Percentiles rank a stretch among this genome's conserved stretches.
Conservation (phyloP, 2,113 vertebrate species). For the Pseudorectes ferrugineus region DNA sequence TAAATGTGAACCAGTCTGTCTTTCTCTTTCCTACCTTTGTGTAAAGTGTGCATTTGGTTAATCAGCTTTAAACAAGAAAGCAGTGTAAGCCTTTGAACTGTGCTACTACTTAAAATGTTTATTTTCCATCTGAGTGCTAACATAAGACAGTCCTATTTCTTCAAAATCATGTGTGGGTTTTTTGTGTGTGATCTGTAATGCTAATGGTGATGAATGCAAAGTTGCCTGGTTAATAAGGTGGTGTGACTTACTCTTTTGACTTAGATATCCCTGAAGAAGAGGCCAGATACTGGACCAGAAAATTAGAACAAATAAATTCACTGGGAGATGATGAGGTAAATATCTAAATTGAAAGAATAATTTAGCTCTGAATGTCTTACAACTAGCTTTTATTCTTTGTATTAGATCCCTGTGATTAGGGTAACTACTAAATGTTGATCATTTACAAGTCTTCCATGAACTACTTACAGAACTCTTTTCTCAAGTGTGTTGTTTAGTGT, state of each 20-base stretch:
- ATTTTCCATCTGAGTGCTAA: background rate
- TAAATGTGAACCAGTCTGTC: background rate
- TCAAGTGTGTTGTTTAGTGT: background rate
- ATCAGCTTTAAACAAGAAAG: background rate
- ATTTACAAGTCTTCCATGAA: background rate
- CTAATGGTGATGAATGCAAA: background rate
- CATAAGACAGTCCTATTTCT: background rate
- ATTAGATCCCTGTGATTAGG: background rate
- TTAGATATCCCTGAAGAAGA: conserved; percentile 97
- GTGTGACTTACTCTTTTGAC: conserved; percentile 17
- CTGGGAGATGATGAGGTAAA: conserved; percentile 85
- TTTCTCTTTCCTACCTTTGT: background rate
- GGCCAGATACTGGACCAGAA: conserved; percentile 93
- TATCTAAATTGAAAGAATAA: background rate
- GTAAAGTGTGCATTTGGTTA: background rate
- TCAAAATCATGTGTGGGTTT: background rate
- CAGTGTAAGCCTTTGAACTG: background rate
- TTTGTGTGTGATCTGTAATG: background rate
- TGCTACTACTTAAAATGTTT: background rate
- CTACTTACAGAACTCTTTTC: background rate
- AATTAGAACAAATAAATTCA: conserved; percentile 88
- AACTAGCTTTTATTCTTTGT: background rate
- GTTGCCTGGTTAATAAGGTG: background rate
- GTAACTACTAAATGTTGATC: background rate
- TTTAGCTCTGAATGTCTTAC: background rate